Percentiles rank a stretch among this genome's conserved stretches.
phyloP scores from a whole-genome alignment of 1,140 invertebrate species.

The Zaprionus tsacasi region DNA sequence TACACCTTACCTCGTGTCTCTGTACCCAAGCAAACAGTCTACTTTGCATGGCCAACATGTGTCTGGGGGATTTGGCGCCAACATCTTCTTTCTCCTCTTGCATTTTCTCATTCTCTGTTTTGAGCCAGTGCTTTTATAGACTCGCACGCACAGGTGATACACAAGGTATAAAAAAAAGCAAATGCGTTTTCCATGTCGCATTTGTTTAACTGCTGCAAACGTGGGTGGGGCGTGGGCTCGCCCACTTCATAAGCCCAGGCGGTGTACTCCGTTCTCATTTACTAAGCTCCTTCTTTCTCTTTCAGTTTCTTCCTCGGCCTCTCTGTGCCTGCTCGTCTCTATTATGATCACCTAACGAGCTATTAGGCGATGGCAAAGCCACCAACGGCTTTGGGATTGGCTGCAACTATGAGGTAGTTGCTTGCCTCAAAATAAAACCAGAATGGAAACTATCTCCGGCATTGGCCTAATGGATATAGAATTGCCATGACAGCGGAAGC shows the following conservation, averaged over 20 bases:
- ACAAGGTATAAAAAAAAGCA: constrained; percentile 36
- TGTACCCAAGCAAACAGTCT: neutral
- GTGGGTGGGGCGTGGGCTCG: neutral
- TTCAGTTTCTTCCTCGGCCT: neutral
- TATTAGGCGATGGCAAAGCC: constrained; percentile 16
- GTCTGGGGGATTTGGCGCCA: constrained; percentile 26
- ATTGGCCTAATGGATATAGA: constrained; percentile 13
- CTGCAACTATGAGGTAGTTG: neutral
- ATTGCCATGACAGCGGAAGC: constrained; percentile 1
- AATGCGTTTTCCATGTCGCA: constrained; percentile 62
- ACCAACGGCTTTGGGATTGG: constrained; percentile 12
- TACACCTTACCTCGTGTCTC: no score
- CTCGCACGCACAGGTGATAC: constrained; percentile 28
- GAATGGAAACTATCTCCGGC: neutral
- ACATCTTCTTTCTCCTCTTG: neutral
- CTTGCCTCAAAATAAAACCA: neutral
- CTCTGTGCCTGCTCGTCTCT: neutral
- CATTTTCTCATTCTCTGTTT: constrained; percentile 9
- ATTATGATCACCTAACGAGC: constrained; percentile 38
- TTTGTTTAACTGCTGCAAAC: constrained; percentile 34
- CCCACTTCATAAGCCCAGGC: constrained; percentile 13
- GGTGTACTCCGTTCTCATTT: constrained; percentile 10
- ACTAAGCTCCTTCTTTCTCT: neutral
- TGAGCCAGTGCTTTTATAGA: constrained; percentile 21
- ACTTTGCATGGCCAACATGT: constrained; percentile 34